Base-by-base conservation (phyloP, 2,888 invertebrate genomes). In the Agrochola lota region DNA sequence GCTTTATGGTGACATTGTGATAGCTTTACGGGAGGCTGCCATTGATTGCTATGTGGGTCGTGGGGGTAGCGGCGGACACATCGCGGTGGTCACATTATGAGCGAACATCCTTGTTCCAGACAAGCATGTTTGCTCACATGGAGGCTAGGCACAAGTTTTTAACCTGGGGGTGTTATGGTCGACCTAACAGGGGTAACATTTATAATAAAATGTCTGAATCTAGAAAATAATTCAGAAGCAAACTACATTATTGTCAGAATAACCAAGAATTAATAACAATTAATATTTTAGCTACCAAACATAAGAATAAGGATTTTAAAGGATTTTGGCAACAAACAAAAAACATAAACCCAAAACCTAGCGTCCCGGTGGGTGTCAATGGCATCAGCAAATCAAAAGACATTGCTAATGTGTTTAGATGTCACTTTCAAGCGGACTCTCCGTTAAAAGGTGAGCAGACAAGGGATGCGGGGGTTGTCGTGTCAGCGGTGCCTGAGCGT, bases 401-500 rank as follows among this genome's bases (percentile, higher is more conserved):
- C 17, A 26, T 60, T 2, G 52, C 52, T 8, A 23, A 52, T 52
- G 9, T 17, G 52, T 52, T 52, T 23, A 52, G 15, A 26, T 17
- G 60, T 60, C 30, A 60, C 60, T 60, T 60, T 64, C 40, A 64
- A 64, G 64, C n/a, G 64, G 64, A 26, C n/a, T 64, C 43, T 64
- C n/a, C 64, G 20, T n/a, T 66, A 6, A 43, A 66, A 43, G 26
- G n/a, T 43, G 43, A 66, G 43, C 66, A 43, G 43, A 46, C 9
- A 11, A 20, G 20, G 35, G 62, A 55, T 55, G 23, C 11, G 9
- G 55, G 8, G 23, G 55, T 55, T 11, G 11, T 55, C 23, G 55
- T 55, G 23, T 55, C 55, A 20, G 23, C 23, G 55, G 55, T 55
- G 55, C 23, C 55, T 1, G 55, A 55, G 11, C 55, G 23, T 23